phyloP scores from a whole-genome alignment of 2,888 invertebrate genomes.

The Crioceris asparagi region DNA sequence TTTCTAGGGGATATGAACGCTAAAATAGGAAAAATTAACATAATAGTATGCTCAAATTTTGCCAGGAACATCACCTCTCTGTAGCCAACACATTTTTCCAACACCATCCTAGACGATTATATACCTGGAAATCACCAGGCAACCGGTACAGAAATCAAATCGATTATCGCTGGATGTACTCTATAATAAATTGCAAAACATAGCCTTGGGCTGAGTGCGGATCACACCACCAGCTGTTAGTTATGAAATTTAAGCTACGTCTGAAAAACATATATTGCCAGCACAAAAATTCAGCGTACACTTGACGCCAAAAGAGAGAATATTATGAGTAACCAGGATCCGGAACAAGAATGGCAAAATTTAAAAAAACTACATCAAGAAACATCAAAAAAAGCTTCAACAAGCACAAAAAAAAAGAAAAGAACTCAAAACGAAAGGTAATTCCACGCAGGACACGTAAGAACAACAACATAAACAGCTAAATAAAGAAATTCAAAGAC shows the following conservation, averaged over 20 bases:
- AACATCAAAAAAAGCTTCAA: too few species aligned
- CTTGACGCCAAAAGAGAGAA: not conserved
- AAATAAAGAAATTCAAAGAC: not conserved
- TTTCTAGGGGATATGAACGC: not conserved
- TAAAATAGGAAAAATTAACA: too few species aligned
- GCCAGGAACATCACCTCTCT: too few species aligned
- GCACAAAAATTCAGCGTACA: too few species aligned
- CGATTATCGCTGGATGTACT: not conserved
- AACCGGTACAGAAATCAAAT: not conserved
- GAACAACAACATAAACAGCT: not conserved
- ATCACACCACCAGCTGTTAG: not conserved
- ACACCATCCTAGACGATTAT: too few species aligned
- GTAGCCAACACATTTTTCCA: too few species aligned
- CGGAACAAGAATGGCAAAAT: not conserved
- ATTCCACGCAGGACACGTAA: not conserved
- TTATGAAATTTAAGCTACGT: not conserved
- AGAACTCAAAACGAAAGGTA: too few species aligned
- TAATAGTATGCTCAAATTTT: too few species aligned
- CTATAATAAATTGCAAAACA: not conserved
- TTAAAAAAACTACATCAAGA: too few species aligned
- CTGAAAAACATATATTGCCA: too few species aligned
- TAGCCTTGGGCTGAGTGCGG: not conserved
- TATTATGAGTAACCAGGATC: not conserved
- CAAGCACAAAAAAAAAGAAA: too few species aligned
- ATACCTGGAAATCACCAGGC: not conserved